phyloP scores from a whole-genome alignment of 92 coral and sea anemone species.

The Epizoanthus ramosus region DNA sequence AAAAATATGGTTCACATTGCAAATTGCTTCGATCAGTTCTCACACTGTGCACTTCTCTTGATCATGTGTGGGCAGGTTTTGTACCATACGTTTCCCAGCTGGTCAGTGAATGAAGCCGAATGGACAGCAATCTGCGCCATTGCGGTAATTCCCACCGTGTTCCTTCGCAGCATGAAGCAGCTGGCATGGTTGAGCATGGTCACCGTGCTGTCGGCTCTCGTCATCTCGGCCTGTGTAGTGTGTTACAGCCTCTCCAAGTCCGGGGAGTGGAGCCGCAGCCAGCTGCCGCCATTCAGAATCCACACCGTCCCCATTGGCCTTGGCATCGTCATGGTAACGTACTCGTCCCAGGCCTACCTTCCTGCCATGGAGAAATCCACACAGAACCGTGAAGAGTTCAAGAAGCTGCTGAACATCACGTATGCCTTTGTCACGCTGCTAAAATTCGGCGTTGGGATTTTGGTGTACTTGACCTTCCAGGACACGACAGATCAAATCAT shows the following conservation, averaged over 20 bases:
- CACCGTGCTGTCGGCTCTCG: slow-evolving; percentile 58
- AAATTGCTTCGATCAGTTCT: slow-evolving; percentile 65
- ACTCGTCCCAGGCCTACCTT: slow-evolving; percentile 61
- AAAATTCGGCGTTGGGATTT: slow-evolving; percentile 58
- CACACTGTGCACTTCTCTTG: slow-evolving; percentile 59
- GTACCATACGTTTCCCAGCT: slow-evolving; percentile 57
- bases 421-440: slow-evolving; percentile 64
- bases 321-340: slow-evolving; percentile 66
- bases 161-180: slow-evolving; percentile 60
- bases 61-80: slow-evolving; percentile 63
- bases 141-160: slow-evolving; percentile 52
- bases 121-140: slow-evolving; percentile 63
- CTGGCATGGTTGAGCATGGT: slow-evolving; percentile 64
- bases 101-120: slow-evolving; percentile 54
- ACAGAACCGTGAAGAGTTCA: slow-evolving; percentile 54
- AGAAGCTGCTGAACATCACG: slow-evolving; percentile 56
- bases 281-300: slow-evolving; percentile 56
- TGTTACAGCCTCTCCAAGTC: slow-evolving; percentile 61
- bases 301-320: slow-evolving; percentile 64
- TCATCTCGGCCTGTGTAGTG: slow-evolving; percentile 48
- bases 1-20: slow-evolving; percentile 58
- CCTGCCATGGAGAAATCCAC: slow-evolving; percentile 64
- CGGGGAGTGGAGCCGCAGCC: slow-evolving; percentile 47
- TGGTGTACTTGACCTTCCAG: slow-evolving; percentile 57
- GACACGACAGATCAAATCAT: slow-evolving; percentile 60